Evolutionary conservation across 2,888 invertebrate species (phyloP).

Genomic region (Trissolcus brochymenae): DNA sequence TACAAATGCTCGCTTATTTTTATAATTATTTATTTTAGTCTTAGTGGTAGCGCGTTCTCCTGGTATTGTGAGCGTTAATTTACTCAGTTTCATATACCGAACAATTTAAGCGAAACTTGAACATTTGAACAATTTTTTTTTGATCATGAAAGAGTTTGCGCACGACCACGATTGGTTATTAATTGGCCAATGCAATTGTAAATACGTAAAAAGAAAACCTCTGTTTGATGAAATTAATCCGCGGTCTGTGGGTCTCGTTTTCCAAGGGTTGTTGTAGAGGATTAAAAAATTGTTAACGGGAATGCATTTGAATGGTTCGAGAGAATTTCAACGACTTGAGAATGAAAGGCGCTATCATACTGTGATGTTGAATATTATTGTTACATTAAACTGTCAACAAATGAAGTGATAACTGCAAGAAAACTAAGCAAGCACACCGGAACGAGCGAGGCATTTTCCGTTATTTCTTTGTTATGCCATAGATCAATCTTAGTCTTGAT

Average conservation of each 20-base stretch:
- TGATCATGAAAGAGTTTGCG: background rate
- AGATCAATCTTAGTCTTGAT: slow-evolving; percentile 40
- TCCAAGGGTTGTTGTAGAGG: slow-evolving; percentile 70
- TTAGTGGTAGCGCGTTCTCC: slow-evolving; percentile 61
- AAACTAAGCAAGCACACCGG: slow-evolving; percentile 3
- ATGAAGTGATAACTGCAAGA: slow-evolving; percentile 54
- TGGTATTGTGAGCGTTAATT: slow-evolving; percentile 32
- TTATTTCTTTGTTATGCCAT: slow-evolving; percentile 49
- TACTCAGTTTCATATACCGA: slow-evolving; percentile 6
- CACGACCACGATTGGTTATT: background rate
- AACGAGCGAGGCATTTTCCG: slow-evolving; percentile 38
- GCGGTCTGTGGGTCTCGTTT: slow-evolving; percentile 57
- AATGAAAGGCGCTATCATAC: slow-evolving; percentile 76
- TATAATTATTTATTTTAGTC: slow-evolving; percentile 75
- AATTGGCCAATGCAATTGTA: slow-evolving; percentile 27
- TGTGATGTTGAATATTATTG: slow-evolving; percentile 75
- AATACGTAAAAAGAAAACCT: slow-evolving; percentile 22
- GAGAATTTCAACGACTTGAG: slow-evolving; percentile 71
- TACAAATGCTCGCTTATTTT: slow-evolving; percentile 75
- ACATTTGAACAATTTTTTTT: background rate
- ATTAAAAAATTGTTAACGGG: slow-evolving; percentile 68
- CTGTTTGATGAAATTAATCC: slow-evolving; percentile 3
- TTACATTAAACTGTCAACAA: slow-evolving; percentile 63
- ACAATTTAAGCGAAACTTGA: background rate
- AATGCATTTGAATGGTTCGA: slow-evolving; percentile 64